Conservation (phyloP, 2,797 vertebrate species). For the Antennarius maculatus region DNA sequence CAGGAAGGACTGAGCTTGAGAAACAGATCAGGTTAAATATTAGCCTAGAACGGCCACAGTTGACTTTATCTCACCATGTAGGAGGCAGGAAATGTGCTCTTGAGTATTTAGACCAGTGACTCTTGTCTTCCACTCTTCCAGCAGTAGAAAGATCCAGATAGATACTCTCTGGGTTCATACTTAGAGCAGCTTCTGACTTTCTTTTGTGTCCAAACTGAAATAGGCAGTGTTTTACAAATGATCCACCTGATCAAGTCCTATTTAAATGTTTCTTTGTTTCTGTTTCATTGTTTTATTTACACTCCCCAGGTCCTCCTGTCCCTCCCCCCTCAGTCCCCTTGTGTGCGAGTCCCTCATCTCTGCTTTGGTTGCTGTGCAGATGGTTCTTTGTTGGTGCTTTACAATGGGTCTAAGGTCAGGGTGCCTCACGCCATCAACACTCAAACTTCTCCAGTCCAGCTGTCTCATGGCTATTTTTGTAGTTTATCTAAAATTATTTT, state of each 20-base stretch:
- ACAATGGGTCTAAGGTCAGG: constrained; percentile 83
- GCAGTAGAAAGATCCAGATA: constrained; percentile 42
- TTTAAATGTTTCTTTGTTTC: constrained; percentile 40
- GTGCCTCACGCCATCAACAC: constrained; percentile 72
- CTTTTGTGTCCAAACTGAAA: constrained; percentile 15
- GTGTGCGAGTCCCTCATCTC: constrained; percentile 72
- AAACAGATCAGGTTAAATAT: constrained; percentile 63
- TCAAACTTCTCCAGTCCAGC: constrained; percentile 74
- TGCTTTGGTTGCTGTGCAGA: constrained; percentile 84
- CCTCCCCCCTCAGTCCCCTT: constrained; percentile 43
- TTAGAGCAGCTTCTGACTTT: constrained; percentile 37
- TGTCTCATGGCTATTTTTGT: constrained; percentile 53
- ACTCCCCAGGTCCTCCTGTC: constrained; percentile 46
- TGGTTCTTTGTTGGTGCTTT: constrained; percentile 86
- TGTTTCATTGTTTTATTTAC: constrained; percentile 42
- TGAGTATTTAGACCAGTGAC: constrained; percentile 73
- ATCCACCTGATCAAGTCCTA: constrained; percentile 31
- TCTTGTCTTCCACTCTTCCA: constrained; percentile 65
- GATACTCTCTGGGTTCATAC: constrained; percentile 21
- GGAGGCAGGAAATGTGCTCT: constrained; percentile 76
- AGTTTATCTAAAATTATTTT: constrained; percentile 36
- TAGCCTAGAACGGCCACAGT: constrained; percentile 57
- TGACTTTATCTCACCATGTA: constrained; percentile 61
- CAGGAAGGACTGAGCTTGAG: constrained; percentile 10
- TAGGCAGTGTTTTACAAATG: constrained; percentile 26